phyloP scores from a whole-genome alignment of 2,113 vertebrate species.

The Syngnathus floridae region DNA sequence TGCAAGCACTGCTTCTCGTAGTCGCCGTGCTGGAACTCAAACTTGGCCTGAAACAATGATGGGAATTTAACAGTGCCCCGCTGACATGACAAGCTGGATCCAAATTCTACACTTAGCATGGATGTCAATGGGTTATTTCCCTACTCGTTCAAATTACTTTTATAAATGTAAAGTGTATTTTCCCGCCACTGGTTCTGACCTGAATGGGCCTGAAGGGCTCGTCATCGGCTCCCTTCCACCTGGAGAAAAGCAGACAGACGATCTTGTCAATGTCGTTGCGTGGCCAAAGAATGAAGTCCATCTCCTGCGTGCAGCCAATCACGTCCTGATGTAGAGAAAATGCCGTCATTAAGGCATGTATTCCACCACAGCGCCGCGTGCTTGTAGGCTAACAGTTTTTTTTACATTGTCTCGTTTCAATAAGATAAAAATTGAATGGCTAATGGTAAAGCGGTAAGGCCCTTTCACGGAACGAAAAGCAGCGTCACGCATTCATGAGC shows the following conservation, averaged over 20 bases:
- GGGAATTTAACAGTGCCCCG: background rate
- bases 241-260: slow-evolving; percentile 97
- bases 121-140: too few species aligned
- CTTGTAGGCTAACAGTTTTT: too few species aligned
- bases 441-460: too few species aligned
- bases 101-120: too few species aligned
- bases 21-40: slow-evolving; percentile 99
- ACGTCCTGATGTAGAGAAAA: slow-evolving; percentile 77
- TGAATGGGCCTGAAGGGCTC: slow-evolving; percentile 98
- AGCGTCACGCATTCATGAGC: background rate
- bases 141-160: too few species aligned
- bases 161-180: too few species aligned
- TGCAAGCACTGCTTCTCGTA: slow-evolving; percentile 99
- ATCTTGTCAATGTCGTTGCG: slow-evolving; percentile 98
- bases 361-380: too few species aligned
- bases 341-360: background rate
- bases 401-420: too few species aligned
- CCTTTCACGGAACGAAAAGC: too few species aligned
- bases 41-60: slow-evolving; percentile 81
- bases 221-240: slow-evolving; percentile 93
- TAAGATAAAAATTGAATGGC: too few species aligned
- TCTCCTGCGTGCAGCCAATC: slow-evolving; percentile 98
- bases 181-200: slow-evolving; percentile 60
- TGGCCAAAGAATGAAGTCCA: slow-evolving; percentile 99
- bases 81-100: too few species aligned